phyloP scores from a whole-genome alignment of 30 jellyfish, hydroid and myxozoan genomes.

The Aurelia aurita region DNA sequence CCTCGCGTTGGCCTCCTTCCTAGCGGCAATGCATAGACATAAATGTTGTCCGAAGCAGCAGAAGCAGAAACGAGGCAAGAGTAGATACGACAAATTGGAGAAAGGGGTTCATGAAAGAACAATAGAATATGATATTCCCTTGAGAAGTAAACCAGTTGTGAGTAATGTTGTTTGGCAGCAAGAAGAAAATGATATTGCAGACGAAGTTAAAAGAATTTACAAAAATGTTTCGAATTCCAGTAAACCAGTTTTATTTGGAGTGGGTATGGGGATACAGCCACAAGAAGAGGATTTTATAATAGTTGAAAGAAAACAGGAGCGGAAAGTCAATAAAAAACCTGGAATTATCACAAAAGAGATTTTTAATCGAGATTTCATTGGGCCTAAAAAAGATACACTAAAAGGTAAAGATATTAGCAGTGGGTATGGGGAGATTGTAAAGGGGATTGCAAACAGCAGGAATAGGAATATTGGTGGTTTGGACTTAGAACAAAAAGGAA shows the following conservation, averaged over 20 bases:
- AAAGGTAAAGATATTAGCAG: background rate
- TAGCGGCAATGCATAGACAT: conserved; percentile 46
- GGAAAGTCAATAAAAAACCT: background rate
- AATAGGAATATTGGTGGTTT: no score
- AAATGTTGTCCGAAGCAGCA: conserved; percentile 36
- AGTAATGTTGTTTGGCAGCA: conserved; percentile 89
- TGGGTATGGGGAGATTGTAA: background rate
- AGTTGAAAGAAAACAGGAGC: background rate
- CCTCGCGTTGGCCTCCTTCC: conserved; percentile 45
- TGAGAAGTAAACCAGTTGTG: conserved; percentile 69
- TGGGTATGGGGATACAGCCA: conserved; percentile 15
- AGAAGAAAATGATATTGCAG: conserved; percentile 91
- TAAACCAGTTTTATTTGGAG: conserved; percentile 55
- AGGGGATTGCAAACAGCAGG: no score
- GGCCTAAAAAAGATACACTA: background rate
- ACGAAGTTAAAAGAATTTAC: conserved; percentile 82
- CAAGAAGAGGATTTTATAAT: background rate
- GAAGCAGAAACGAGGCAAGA: background rate
- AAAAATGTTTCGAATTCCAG: conserved; percentile 61
- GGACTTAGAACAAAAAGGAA: background rate
- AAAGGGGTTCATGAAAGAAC: conserved; percentile 18
- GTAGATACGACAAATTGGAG: background rate
- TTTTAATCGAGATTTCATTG: background rate
- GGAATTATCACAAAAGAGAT: background rate
- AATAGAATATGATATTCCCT: conserved; percentile 74